Evolutionary conservation across 2,888 invertebrate species (phyloP), one percentile per base, ranked within the genome.

Genomic region (Arrhopalites spinosus): DNA sequence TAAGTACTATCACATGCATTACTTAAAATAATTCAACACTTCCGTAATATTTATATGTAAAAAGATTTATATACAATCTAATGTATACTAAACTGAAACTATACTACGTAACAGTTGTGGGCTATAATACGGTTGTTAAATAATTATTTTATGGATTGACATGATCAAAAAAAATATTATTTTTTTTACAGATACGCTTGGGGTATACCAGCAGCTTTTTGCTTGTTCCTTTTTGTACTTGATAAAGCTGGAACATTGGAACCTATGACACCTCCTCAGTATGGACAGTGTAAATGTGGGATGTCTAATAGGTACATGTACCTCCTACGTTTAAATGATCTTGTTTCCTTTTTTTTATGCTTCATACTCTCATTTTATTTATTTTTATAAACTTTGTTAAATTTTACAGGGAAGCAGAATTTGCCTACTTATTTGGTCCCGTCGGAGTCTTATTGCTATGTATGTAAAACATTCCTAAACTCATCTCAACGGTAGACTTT

Each of bases 191-290:
- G 81, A 59, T 82, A 80, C 69, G 80, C 81, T 3, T 82, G 81
- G 82, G 82, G 82, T 66, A 80, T 82, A 71, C 82, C 82, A 20
- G 77, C 78, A 53, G 80, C 81, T 8, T 82, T 82, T 74, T 81
- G 81, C 50, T 25, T 77, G n/a, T 82, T 82, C 69, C 75, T 82
- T 13, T 81, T 71, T 73, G 45, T 78, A 0, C 64, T 82, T 74
- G 80, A 80, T 69, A 74, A 70, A 73, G 78, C 79, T 27, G 80
- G 82, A 74, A 59, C 79, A 25, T 70, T 82, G 64, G 79, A 82
- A 20, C 81, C 81, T 11, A 82, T 82, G 82, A 81, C 82, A 7
- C 53, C 73, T 27, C 81, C 82, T 1, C 76, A 78, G 43, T 82
- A 82, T 79, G 82, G 82, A 3, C 70, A 72, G 23, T 61, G 76